Conservation (phyloP, 2,797 vertebrate species). For the Ptychadena robeensis region DNA sequence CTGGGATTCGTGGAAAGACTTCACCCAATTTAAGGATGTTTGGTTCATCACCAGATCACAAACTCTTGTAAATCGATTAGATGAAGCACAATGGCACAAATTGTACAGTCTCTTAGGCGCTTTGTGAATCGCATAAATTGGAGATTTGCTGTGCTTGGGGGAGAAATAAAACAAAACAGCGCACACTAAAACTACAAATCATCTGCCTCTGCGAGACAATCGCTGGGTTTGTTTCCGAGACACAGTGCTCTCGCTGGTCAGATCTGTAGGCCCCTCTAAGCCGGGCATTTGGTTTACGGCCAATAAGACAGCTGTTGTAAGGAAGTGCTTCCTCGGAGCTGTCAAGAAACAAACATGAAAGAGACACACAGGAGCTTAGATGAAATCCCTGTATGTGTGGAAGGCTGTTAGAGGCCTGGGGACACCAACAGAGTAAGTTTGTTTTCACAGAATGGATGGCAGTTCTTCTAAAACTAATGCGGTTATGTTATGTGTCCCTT, state of each 20-base stretch:
- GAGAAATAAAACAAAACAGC: not conserved
- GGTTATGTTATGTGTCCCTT: not conserved
- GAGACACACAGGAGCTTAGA: slow-evolving; percentile 66
- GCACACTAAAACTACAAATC: slow-evolving; percentile 42
- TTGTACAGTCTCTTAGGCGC: slow-evolving; percentile 19
- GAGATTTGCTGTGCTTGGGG: slow-evolving; percentile 20
- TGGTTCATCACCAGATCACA: not conserved
- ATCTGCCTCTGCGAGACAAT: slow-evolving; percentile 70
- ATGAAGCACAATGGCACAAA: slow-evolving; percentile 19
- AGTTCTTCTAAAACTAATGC: not conserved
- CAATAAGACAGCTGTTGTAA: slow-evolving; percentile 98
- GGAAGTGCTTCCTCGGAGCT: slow-evolving; percentile 90
- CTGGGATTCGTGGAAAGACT: not conserved
- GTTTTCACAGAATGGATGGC: not conserved
- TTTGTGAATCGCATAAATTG: slow-evolving; percentile 28
- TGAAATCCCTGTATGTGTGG: not conserved
- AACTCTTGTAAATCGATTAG: not conserved
- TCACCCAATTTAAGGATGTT: not conserved
- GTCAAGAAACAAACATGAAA: slow-evolving; percentile 85
- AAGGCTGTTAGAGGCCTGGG: not conserved
- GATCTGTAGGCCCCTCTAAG: slow-evolving; percentile 88
- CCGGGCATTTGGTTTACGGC: slow-evolving; percentile 87
- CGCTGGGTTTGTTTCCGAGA: slow-evolving; percentile 77
- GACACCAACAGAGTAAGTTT: not conserved
- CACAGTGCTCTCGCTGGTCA: slow-evolving; percentile 78